Evolutionary conservation across 2,888 invertebrate species (phyloP).

Genomic region (Drosophila mulleri): DNA sequence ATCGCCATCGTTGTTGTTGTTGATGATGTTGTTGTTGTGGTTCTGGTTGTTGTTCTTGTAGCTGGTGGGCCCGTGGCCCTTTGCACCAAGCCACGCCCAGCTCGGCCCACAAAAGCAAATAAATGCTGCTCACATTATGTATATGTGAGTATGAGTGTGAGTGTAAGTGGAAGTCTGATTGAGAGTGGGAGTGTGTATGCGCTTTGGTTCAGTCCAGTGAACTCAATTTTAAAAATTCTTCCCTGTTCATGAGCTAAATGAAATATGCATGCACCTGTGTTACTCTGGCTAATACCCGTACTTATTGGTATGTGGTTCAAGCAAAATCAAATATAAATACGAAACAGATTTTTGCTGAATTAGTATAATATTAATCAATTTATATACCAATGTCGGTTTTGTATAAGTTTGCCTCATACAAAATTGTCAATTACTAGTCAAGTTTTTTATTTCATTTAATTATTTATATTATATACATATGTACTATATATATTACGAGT

Average conservation of each 20-base stretch:
- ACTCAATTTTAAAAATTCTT: constrained; percentile 54
- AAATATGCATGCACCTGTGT: constrained; percentile 18
- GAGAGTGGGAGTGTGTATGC: constrained; percentile 10
- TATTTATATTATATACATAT: no score
- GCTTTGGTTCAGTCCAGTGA: constrained; percentile 62
- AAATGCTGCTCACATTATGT: constrained; percentile 33
- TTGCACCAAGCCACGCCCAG: constrained; percentile 47
- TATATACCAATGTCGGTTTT: no score
- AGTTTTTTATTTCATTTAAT: no score
- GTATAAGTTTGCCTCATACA: no score
- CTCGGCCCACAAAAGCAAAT: constrained; percentile 35
- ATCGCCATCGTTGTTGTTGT: constrained; percentile 28
- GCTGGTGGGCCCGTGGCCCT: constrained; percentile 15
- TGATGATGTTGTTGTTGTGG: neutral
- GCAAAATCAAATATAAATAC: neutral
- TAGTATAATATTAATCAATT: no score
- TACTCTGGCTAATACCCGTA: constrained; percentile 1
- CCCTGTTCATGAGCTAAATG: constrained; percentile 48
- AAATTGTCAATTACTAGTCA: no score
- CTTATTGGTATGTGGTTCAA: neutral
- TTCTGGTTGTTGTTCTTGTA: constrained; percentile 14
- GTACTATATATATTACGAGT: no score
- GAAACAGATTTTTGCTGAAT: neutral
- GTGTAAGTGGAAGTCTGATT: neutral
- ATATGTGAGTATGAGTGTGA: neutral